Conservation (phyloP, 2,113 vertebrate genomes). For the Notothenia rossii region DNA sequence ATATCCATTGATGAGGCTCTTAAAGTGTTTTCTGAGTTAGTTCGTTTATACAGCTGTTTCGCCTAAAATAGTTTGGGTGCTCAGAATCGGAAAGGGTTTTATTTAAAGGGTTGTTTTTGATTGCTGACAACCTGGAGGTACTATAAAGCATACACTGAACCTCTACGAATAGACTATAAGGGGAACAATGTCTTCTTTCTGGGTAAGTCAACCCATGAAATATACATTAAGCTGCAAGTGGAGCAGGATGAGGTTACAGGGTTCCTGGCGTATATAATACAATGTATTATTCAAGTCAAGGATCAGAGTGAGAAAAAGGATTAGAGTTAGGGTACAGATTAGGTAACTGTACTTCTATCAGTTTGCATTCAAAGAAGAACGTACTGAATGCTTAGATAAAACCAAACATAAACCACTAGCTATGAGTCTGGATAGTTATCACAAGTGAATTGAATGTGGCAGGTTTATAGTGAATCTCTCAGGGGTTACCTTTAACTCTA, state of each 20-base stretch:
- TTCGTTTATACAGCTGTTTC: background rate
- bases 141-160: background rate
- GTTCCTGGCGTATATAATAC: slow-evolving; percentile 8
- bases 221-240: background rate
- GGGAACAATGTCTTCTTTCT: background rate
- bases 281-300: slow-evolving; percentile 30
- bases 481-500: slow-evolving; percentile 15
- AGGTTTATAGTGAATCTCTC: background rate
- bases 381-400: slow-evolving; percentile 10
- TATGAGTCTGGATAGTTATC: background rate
- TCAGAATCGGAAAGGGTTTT: background rate
- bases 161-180: background rate
- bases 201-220: background rate
- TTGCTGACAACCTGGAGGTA: too few species aligned
- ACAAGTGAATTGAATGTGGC: slow-evolving; percentile 15
- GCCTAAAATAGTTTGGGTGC: background rate
- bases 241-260: slow-evolving; percentile 7
- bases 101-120: background rate
- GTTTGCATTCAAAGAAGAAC: slow-evolving; percentile 14
- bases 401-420: slow-evolving; percentile 13
- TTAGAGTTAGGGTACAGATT: slow-evolving; percentile 22
- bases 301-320: slow-evolving; percentile 25
- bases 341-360: slow-evolving; percentile 33
- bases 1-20: background rate
- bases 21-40: background rate